Conservation (phyloP, 1,140 invertebrate species). For the Rhagoletis pomonella region DNA sequence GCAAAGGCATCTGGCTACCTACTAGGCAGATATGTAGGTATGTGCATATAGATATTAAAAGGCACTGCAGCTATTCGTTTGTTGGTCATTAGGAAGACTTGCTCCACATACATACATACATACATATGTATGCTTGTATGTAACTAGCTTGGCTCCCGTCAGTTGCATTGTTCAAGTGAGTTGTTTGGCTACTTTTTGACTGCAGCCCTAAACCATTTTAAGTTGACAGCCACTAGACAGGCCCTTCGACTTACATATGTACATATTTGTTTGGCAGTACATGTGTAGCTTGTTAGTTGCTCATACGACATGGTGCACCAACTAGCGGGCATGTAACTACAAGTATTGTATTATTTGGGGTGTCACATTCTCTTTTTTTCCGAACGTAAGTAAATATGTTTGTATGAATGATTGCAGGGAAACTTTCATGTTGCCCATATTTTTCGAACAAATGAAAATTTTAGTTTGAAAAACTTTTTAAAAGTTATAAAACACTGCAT, state of each 20-base stretch:
- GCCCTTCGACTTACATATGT: not conserved
- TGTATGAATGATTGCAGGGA: not conserved
- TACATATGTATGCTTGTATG: not conserved
- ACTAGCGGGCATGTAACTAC: too few relatives aligned
- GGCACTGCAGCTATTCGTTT: not conserved
- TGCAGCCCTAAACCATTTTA: conserved; percentile 14
- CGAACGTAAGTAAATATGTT: not conserved
- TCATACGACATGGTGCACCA: conserved; percentile 22
- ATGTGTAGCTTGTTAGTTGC: not conserved
- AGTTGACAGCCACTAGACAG: not conserved
- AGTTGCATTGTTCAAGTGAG: not conserved
- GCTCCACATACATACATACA: not conserved
- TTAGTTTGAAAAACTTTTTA: not conserved
- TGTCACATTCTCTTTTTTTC: not conserved
- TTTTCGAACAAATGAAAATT: not conserved
- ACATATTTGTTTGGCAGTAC: not conserved
- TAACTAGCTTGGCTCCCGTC: not conserved
- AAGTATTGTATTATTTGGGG: not conserved
- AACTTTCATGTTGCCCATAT: not conserved
- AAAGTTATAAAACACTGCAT: not conserved
- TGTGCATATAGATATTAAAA: not conserved
- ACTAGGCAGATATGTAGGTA: not conserved
- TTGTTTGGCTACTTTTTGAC: conserved; percentile 37
- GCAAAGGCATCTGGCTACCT: not conserved
- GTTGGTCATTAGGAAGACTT: not conserved